Evolutionary conservation across 2,113 vertebrate genomes (phyloP), one percentile per base, ranked within the genome.

Genomic region (Sinocyclocheilus anophthalmus): DNA sequence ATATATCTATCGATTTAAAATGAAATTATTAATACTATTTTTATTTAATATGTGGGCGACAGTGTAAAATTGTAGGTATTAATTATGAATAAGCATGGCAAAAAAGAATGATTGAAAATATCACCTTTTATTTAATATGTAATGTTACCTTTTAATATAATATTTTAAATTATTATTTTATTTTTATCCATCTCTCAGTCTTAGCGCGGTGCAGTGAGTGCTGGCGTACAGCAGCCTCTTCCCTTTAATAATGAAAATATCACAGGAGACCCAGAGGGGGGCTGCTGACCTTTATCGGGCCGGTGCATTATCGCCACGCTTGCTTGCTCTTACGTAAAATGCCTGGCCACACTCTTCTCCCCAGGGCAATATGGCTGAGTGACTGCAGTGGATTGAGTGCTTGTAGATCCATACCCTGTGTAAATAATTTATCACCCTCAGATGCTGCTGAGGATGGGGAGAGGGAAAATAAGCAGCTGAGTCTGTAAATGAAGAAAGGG

Each of bases 181-280:
- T 39, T 39, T 39, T 6, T 48, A 1, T 65, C 61, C 13, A 67
- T 67, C 14, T 16, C 24, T 33, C 48, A 42, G 18, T 55, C 61
- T 14, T 53, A 67, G 50, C 22, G 16, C 30, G 12, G 50, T 70
- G 77, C 77, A 30, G 80, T 48, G 85, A 88, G 78, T 87, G 90
- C 87, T 83, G 88, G n/a, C 24, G 55, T 39, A 6, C 65, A 88
- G 88, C 22, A 37, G 85, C 69, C 84, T 91, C 88, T 88, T 82
- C 88, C 81, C 92, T 89, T 90, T 87, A 83, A 89, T 94, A 93
- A 93, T 94, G 92, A 92, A 95, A 95, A 93, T 94, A 95, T 94
- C 93, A 94, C 90, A 94, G 91, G 86, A 88, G 91, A 92, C 91
- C 92, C 92, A 0, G 89, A 93, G 93, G 93, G 93, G 92, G 91